Conservation (phyloP, 2,888 invertebrate genomes). For the Rhagium mordax region DNA sequence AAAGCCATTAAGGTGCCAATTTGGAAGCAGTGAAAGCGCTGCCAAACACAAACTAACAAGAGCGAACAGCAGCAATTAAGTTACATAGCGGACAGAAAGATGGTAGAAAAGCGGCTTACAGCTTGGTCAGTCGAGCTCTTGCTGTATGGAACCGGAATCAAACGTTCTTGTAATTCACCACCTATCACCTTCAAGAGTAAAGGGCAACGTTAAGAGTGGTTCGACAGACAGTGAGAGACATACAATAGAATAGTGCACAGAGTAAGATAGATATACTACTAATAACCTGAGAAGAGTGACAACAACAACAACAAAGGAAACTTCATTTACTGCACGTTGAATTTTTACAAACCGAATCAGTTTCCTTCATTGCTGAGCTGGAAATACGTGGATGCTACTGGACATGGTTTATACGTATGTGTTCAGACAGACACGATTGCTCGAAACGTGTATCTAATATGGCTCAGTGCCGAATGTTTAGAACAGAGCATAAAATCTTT, state of each 20-base stretch:
- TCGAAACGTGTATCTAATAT: conserved; percentile 69
- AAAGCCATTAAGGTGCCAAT: conserved; percentile 53
- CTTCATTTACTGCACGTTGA: background rate
- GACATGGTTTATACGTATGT: conserved; percentile 52
- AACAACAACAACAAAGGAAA: conserved; percentile 47
- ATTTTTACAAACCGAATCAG: background rate
- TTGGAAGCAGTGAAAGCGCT: conserved; percentile 65
- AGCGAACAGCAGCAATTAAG: conserved; percentile 69
- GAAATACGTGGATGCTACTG: conserved; percentile 53
- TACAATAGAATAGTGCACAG: conserved; percentile 71
- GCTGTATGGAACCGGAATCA: conserved; percentile 99
- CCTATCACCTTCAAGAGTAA: conserved; percentile 99
- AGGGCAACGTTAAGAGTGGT: conserved; percentile 85
- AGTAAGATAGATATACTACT: conserved; percentile 73
- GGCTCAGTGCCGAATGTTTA: conserved; percentile 68
- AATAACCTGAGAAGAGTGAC: conserved; percentile 62
- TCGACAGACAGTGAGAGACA: conserved; percentile 73
- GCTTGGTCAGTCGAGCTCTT: conserved; percentile 99
- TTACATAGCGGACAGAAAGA: conserved; percentile 72
- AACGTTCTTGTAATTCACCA: conserved; percentile 99
- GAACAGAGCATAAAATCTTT: conserved; percentile 64
- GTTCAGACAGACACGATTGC: conserved; percentile 70
- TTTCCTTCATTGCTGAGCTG: conserved; percentile 51
- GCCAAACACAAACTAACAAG: conserved; percentile 69
- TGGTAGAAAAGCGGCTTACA: conserved; percentile 90